Evolutionary conservation across 2,888 invertebrate genomes (phyloP).

Genomic region (Xylota segnis): DNA sequence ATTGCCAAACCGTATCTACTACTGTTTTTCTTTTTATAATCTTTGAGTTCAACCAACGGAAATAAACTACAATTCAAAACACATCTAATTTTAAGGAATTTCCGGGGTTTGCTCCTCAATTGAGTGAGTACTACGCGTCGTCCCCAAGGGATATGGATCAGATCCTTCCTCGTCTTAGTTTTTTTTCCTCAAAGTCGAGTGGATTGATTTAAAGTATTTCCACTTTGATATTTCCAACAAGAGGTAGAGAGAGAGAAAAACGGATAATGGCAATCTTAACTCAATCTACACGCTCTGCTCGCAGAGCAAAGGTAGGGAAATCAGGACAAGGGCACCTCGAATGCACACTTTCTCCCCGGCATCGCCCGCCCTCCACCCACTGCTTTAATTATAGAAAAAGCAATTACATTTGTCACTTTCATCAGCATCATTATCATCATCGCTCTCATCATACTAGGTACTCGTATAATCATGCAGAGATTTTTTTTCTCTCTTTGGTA

Average conservation of each 20-base stretch:
- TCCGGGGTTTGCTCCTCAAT: slow-evolving; percentile 22
- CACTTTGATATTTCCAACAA: slow-evolving; percentile 26
- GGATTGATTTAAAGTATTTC: slow-evolving; percentile 52
- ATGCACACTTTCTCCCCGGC: slow-evolving; percentile 26
- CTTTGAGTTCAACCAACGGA: slow-evolving; percentile 22
- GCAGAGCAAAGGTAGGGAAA: slow-evolving; percentile 59
- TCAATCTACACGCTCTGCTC: slow-evolving; percentile 57
- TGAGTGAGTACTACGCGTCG: slow-evolving; percentile 2
- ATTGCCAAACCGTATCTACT: slow-evolving; percentile 30
- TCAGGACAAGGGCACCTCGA: slow-evolving; percentile 65
- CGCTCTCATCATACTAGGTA: slow-evolving; percentile 52
- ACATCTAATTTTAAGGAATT: slow-evolving; percentile 50
- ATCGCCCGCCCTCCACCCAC: slow-evolving; percentile 18
- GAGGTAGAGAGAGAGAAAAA: slow-evolving; percentile 29
- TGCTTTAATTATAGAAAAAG: slow-evolving; percentile 74
- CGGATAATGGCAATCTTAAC: slow-evolving; percentile 65
- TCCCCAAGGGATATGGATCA: background rate
- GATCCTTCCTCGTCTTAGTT: background rate
- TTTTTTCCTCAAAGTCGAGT: slow-evolving; percentile 26
- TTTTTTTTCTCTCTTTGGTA: slow-evolving; percentile 7
- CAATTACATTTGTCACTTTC: slow-evolving; percentile 75
- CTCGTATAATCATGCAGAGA: slow-evolving; percentile 62
- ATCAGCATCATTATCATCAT: slow-evolving; percentile 63
- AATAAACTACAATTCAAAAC: slow-evolving; percentile 68
- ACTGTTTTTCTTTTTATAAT: slow-evolving; percentile 1